Evolutionary conservation across 2,888 invertebrate genomes (phyloP).

Genomic region (Resseliella maxima): DNA sequence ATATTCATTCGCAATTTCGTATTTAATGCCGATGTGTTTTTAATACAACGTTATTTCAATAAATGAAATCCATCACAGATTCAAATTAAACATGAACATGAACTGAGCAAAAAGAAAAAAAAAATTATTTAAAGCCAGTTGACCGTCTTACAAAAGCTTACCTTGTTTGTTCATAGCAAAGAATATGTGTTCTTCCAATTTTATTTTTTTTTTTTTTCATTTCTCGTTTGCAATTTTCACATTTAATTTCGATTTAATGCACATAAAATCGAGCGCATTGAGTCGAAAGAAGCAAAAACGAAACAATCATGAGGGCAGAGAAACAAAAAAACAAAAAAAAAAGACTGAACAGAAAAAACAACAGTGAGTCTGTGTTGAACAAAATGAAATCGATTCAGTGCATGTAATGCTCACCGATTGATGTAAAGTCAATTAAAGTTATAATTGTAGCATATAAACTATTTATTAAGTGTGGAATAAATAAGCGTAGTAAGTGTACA

Average conservation of each 20-base stretch:
- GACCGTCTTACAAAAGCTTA: neutral
- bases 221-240: neutral
- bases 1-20: neutral
- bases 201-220: neutral
- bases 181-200: no score
- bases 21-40: neutral
- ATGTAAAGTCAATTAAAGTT: slow-evolving; percentile 46
- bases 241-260: slow-evolving; percentile 7
- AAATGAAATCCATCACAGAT: slow-evolving; percentile 2
- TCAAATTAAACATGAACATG: no score
- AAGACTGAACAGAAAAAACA: no score
- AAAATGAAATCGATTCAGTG: slow-evolving; percentile 18
- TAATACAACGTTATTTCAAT: neutral
- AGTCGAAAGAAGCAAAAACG: no score
- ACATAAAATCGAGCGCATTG: neutral
- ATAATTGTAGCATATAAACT: slow-evolving; percentile 38
- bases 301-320: no score
- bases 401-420: neutral
- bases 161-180: slow-evolving; percentile 4
- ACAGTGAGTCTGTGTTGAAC: no score
- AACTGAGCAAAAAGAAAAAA: no score
- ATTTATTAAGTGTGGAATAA: slow-evolving; percentile 38
- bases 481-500: neutral
- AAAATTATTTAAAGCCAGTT: no score
- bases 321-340: no score